These are phyloP conservation scores for Bombus pyrosoma DNA, from an alignment of 1,140 invertebrate genomes.

Conservation along the genomic window DNA sequence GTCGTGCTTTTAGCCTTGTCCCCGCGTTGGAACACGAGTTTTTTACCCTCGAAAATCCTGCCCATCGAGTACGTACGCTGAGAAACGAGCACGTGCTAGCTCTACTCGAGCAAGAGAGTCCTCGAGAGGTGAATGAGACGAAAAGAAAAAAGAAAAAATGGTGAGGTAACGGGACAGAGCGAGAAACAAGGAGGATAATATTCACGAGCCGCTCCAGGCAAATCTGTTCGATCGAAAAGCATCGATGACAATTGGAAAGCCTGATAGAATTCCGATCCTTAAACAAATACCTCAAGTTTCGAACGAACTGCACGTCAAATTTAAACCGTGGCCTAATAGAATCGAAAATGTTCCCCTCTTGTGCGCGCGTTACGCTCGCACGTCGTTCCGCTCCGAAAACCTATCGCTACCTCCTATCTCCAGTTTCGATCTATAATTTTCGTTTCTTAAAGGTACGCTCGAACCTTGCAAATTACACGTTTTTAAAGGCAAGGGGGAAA, in stretches of 20 bases:
- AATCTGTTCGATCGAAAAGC: slow-evolving; percentile 45
- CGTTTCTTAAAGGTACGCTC: neutral
- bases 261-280: slow-evolving; percentile 55
- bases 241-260: slow-evolving; percentile 31
- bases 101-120: slow-evolving; percentile 57
- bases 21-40: slow-evolving; percentile 60
- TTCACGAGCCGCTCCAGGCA: slow-evolving; percentile 43
- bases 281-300: slow-evolving; percentile 48
- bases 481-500: neutral
- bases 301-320: slow-evolving; percentile 14
- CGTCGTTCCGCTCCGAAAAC: neutral
- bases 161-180: slow-evolving; percentile 3
- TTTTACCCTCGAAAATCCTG: slow-evolving; percentile 67
- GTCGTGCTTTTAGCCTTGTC: slow-evolving; percentile 63
- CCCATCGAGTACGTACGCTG: slow-evolving; percentile 60
- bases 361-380: neutral
- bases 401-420: neutral
- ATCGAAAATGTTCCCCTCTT: slow-evolving; percentile 29
- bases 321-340: slow-evolving; percentile 29
- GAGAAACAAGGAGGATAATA: slow-evolving; percentile 33
- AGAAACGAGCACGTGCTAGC: slow-evolving; percentile 64
- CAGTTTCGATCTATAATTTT: slow-evolving; percentile 28
- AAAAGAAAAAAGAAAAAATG: slow-evolving; percentile 2
- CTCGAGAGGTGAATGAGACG: slow-evolving; percentile 43
- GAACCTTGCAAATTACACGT: neutral